phyloP scores from a whole-genome alignment of 2,797 vertebrate species.

The Apogon hyalosoma region DNA sequence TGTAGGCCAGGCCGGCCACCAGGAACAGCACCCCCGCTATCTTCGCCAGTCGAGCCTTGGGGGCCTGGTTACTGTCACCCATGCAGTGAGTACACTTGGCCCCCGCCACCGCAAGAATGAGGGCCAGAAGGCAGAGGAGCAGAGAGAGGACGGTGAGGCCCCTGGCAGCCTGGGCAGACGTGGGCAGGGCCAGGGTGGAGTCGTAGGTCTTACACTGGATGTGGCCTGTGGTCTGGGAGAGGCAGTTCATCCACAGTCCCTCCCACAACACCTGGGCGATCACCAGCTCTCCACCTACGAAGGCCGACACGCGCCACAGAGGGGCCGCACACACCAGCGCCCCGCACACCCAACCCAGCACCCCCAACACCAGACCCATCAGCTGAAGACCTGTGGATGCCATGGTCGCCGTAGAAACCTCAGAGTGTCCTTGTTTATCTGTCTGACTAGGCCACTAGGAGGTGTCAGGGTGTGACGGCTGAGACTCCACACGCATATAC shows the following conservation, averaged over 20 bases:
- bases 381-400: slow-evolving; percentile 92
- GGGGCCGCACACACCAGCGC: slow-evolving; percentile 79
- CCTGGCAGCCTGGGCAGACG: slow-evolving; percentile 73
- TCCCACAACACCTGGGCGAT: slow-evolving; percentile 92
- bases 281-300: slow-evolving; percentile 81
- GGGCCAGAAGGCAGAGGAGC: slow-evolving; percentile 77
- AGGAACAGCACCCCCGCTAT: slow-evolving; percentile 69
- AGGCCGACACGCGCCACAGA: slow-evolving; percentile 82
- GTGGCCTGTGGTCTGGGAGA: slow-evolving; percentile 91
- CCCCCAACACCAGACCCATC: slow-evolving; percentile 89
- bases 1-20: slow-evolving; percentile 72
- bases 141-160: slow-evolving; percentile 78
- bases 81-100: slow-evolving; percentile 84
- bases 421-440: not conserved
- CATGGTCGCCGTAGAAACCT: slow-evolving; percentile 74
- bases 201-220: slow-evolving; percentile 95
- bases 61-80: slow-evolving; percentile 56
- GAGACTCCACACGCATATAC: not conserved
- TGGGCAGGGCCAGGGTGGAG: slow-evolving; percentile 88
- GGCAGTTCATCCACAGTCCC: slow-evolving; percentile 96
- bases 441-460: not conserved
- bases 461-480: not conserved
- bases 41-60: slow-evolving; percentile 73
- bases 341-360: slow-evolving; percentile 89
- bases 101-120: slow-evolving; percentile 75